Evolutionary conservation across 2,113 vertebrate species (phyloP).

Genomic region (Bufo bufo): DNA sequence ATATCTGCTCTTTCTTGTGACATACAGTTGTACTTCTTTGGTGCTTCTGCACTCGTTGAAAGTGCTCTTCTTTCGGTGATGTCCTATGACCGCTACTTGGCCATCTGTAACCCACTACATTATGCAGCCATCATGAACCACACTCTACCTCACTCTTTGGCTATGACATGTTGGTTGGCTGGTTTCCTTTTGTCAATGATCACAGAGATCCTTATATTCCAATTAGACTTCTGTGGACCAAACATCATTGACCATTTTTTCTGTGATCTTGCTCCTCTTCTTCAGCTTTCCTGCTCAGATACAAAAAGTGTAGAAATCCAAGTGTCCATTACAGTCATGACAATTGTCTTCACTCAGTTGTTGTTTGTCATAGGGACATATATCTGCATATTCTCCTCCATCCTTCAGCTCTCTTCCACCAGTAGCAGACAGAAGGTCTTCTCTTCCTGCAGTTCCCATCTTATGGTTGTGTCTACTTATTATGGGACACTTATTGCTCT

Average conservation of each 20-base stretch:
- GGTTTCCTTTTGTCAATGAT: conserved; percentile 5
- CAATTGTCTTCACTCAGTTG: not conserved
- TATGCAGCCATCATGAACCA: not conserved
- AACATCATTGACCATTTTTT: not conserved
- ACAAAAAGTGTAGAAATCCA: not conserved
- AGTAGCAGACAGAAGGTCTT: not conserved
- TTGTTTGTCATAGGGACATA: not conserved
- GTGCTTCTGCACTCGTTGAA: not conserved
- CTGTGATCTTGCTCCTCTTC: conserved; percentile 1
- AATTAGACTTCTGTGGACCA: not conserved
- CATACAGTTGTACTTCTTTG: not conserved
- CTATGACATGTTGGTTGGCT: not conserved
- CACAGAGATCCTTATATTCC: not conserved
- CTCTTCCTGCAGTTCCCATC: conserved; percentile 24
- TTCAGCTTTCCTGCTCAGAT: conserved; percentile 5
- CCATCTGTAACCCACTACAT: conserved; percentile 13
- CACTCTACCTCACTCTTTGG: not conserved
- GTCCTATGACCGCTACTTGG: conserved; percentile 19
- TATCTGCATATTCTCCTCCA: not conserved
- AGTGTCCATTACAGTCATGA: not conserved
- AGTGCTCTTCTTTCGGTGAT: not conserved
- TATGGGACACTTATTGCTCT: conserved; percentile 15
- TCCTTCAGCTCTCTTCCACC: not conserved
- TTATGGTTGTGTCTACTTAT: conserved; percentile 15
- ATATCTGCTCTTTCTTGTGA: not conserved